Base-by-base conservation (phyloP, 1,140 invertebrate species). In the Cotesia vestalis region DNA sequence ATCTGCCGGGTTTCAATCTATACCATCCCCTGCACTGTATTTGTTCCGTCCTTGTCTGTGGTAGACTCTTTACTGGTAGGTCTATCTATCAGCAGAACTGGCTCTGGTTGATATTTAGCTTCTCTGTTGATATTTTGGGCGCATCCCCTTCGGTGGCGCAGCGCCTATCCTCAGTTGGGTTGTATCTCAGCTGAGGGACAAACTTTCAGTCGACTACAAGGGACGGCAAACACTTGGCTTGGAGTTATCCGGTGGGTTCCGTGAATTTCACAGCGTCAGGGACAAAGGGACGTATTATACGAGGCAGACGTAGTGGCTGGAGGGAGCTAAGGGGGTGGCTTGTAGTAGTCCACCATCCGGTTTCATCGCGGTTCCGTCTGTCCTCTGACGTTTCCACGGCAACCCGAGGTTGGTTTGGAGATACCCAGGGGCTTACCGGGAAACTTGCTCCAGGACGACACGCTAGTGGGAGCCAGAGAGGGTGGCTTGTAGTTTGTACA, bases 341-440 rank as follows among this genome's bases (percentile, higher is more conserved):
- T 40, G 66, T 76, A 79, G 80, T 80, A 83, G 79, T 75, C 84
- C 79, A 83, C 83, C 85, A 85, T 86, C 85, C 86, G 84, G 81
- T 85, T 85, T 86, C 83, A 84, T 86, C 82, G 84, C 81, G 83
- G 83, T 85, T 85, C 85, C 84, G 85, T 87, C 85, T 87, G 85
- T 87, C 84, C 84, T 86, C 84, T 86, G 83, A 85, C 83, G 85
- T 86, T 86, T 86, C 86, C 84, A 86, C 83, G 86, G 84, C 84
- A 87, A 86, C 85, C 79, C 81, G 84, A 78, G 35, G 66, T 64
- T 84, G 35, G 66, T 64, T 84, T 85, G 81, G 79, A 79, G 79
- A 81, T 78, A 59, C 57, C 57, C 57, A 59, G 20, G 57, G 57
- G 57, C 17, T 59, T 59, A 17, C 9, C 57, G 57, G 4, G 8